phyloP scores from a whole-genome alignment of 2,113 vertebrate genomes.

The Tachycineta bicolor region DNA sequence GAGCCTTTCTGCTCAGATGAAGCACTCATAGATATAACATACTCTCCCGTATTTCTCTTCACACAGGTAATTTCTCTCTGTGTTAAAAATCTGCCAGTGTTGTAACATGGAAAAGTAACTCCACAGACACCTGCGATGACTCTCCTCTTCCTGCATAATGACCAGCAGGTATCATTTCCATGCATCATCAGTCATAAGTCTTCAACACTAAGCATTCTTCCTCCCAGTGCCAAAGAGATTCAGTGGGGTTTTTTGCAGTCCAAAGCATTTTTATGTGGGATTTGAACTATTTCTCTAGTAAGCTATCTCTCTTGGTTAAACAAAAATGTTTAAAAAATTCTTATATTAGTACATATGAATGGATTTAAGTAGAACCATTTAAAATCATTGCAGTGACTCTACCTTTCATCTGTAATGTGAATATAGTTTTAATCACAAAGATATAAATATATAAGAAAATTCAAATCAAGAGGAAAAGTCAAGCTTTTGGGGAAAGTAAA shows the following conservation, averaged over 20 bases:
- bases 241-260: background rate
- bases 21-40: background rate
- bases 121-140: background rate
- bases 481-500: background rate
- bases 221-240: background rate
- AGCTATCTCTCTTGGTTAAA: background rate
- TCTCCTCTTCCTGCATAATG: background rate
- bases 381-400: background rate
- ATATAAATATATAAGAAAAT: background rate
- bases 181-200: background rate
- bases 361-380: background rate
- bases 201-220: background rate
- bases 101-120: background rate
- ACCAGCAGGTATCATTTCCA: background rate
- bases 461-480: background rate
- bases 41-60: fast-evolving
- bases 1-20: background rate
- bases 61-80: background rate
- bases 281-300: background rate
- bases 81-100: background rate
- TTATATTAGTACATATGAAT: background rate
- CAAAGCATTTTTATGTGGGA: background rate
- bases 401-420: background rate
- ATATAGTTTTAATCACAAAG: background rate
- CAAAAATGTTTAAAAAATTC: background rate